phyloP scores from a whole-genome alignment of 2,797 vertebrate species.

The Spondyliosoma cantharus region DNA sequence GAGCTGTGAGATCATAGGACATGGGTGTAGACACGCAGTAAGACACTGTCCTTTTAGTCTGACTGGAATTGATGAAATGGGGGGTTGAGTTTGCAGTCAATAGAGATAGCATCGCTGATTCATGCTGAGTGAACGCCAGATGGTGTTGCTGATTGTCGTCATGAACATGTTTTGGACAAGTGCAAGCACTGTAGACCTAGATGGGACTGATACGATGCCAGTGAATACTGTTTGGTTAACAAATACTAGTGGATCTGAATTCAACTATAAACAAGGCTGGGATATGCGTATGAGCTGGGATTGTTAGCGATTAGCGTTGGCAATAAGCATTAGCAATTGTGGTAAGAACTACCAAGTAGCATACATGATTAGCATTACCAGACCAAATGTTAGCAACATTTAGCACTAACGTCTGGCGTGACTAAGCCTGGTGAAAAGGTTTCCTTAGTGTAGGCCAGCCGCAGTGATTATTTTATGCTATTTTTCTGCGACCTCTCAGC shows the following conservation, averaged over 20 bases:
- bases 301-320: background rate
- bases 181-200: too few relatives aligned
- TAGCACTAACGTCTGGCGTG: background rate
- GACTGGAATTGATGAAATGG: background rate
- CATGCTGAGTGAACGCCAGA: background rate
- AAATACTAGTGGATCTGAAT: too few relatives aligned
- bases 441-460: background rate
- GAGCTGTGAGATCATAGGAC: conserved; percentile 43
- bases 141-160: background rate
- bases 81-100: background rate
- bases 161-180: background rate
- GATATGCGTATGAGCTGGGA: background rate
- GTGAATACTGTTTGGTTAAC: background rate
- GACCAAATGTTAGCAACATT: background rate
- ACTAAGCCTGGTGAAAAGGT: background rate
- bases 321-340: background rate
- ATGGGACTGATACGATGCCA: background rate
- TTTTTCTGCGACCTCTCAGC: background rate
- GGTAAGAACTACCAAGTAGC: background rate
- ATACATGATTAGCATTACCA: background rate
- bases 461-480: background rate
- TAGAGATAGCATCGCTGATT: background rate
- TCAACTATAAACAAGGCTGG: background rate
- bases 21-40: conserved; percentile 2
- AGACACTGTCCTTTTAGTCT: background rate